These are phyloP conservation scores for Loris lydekkerianus DNA, from an alignment of 2,797 vertebrate genomes.

Conservation along the genomic window DNA sequence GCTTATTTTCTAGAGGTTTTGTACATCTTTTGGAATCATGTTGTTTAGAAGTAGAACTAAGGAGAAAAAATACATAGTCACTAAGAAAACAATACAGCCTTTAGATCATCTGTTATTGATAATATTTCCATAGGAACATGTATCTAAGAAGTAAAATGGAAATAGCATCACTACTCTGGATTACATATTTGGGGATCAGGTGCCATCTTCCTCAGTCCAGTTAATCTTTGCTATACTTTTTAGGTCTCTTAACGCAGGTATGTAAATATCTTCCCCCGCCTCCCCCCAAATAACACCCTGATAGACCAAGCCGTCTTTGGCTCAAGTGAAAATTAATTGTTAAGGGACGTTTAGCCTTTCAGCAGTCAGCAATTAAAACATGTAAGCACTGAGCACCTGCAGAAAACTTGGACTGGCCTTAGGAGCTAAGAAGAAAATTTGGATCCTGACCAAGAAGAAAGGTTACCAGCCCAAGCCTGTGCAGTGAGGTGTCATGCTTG, in stretches of 20 bases:
- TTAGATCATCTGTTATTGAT: slow-evolving; percentile 41
- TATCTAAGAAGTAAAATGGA: slow-evolving; percentile 62
- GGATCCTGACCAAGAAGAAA: slow-evolving; percentile 67
- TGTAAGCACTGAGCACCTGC: slow-evolving; percentile 31
- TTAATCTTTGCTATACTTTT: slow-evolving; percentile 43
- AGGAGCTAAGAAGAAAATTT: slow-evolving; percentile 67
- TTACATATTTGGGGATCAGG: slow-evolving; percentile 39
- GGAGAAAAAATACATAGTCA: not conserved
- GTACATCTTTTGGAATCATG: slow-evolving; percentile 10
- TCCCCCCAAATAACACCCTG: not conserved
- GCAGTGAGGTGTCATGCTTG: slow-evolving; percentile 21
- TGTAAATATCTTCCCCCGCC: not conserved
- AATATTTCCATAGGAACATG: slow-evolving; percentile 29
- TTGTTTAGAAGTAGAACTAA: slow-evolving; percentile 25
- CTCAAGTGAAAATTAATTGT: slow-evolving; percentile 38
- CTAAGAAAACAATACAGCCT: not conserved
- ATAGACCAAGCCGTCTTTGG: slow-evolving; percentile 1
- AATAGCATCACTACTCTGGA: not conserved
- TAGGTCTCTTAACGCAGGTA: not conserved
- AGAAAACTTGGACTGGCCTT: slow-evolving; percentile 57
- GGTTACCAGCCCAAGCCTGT: not conserved
- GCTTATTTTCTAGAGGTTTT: slow-evolving; percentile 29
- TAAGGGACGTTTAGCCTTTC: slow-evolving; percentile 58
- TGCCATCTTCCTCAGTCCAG: slow-evolving; percentile 13
- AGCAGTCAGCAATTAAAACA: slow-evolving; percentile 17